These are phyloP conservation scores for Caracal caracal DNA, from an alignment of 2,113 vertebrate species.

Conservation along the genomic window DNA sequence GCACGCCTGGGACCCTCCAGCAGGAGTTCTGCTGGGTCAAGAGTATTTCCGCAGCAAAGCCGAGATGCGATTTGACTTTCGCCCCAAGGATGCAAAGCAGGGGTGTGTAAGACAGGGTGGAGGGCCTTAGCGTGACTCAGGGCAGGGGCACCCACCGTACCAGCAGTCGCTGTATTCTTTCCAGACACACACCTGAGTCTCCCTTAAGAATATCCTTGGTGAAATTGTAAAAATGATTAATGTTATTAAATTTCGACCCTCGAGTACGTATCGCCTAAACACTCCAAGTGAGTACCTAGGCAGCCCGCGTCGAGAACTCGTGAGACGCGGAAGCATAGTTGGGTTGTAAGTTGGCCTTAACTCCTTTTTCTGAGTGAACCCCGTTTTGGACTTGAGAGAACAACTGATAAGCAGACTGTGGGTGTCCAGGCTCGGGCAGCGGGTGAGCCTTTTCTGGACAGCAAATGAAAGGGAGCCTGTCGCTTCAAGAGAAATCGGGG, in stretches of 20 bases:
- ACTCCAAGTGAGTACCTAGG: background rate
- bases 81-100: too few relatives aligned
- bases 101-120: fast-evolving
- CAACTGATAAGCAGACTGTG: background rate
- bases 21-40: background rate
- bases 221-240: background rate
- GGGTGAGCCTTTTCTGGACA: background rate
- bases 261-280: fast-evolving
- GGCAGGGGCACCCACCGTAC: fast-evolving
- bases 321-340: fast-evolving
- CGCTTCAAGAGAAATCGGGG: background rate
- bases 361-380: background rate
- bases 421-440: background rate
- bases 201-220: background rate
- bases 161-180: background rate
- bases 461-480: background rate
- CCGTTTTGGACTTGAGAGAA: background rate
- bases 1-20: background rate
- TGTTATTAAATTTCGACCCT: background rate
- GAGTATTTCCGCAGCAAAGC: background rate
- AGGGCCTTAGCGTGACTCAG: fast-evolving
- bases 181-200: fast-evolving
- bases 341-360: background rate
- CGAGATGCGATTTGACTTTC: background rate
- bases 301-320: background rate